Base-by-base conservation (phyloP, 2,888 invertebrate species). In the Caenorhabditis sp. region DNA sequence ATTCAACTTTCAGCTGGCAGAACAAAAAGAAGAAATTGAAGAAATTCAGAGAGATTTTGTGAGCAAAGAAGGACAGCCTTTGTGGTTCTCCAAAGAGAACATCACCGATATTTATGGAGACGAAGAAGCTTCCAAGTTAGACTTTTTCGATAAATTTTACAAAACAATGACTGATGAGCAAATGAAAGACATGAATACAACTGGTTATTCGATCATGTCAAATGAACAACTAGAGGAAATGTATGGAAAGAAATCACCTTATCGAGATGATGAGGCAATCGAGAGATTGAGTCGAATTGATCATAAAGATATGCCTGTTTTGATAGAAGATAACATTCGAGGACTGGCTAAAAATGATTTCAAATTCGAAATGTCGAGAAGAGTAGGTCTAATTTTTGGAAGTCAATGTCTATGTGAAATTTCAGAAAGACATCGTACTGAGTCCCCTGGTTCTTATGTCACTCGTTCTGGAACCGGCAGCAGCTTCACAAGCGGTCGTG, bases 11-110 rank as follows among this genome's bases (percentile, higher is more conserved):
- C 19, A n/a, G 53, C 21, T 21, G 6, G 53, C 19, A 5, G 53
- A 19, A 4, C 10, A 21, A 23, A 23, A 23, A 23, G 12, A 23
- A 53, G 53, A 21, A 53, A 4, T 31, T 10, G 31, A 31, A 31
- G 31, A 31, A 31, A 31, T 31, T 31, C 31, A 31, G 10, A 4
- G 31, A 10, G 31, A 31, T 31, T 31, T 6, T 31, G 31, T 43
- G 8, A 43, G 17, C 43, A 24, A 6, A 12, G 61, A 69, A 54
- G 78, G 76, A 23, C 68, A 78, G 65, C 73, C 67, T 23, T 61
- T 84, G 27, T 84, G 83, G 62, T 82, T 84, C 51, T 78, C 82
- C 1, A 83, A 83, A 62, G 69, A 85, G 58, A 85, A 84, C 59
- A 74, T 81, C 5, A 82, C 79, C n/a, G 70, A 74, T 19, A 49